Base-by-base conservation (phyloP, 2,113 vertebrate species). In the Siniperca knerii region DNA sequence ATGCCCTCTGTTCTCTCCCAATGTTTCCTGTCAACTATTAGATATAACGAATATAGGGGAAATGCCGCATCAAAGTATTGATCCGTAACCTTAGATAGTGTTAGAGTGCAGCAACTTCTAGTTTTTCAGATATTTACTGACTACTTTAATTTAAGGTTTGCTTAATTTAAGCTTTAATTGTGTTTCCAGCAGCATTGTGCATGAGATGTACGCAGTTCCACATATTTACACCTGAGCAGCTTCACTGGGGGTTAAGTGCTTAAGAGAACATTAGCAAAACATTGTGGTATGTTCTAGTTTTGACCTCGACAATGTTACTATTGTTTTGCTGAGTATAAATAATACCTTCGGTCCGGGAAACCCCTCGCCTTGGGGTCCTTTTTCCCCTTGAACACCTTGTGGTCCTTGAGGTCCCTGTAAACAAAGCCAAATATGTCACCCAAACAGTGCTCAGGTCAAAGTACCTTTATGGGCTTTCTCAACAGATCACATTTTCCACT, bases 261-360 rank as follows among this genome's bases (percentile, higher is more conserved):
- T 33, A 35, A 50, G 48, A 50, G 16, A 29, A 44, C 6, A 0
- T 72, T 72, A 57, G 20, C 12, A 57, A 33, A 68, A 4, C 5
- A 23, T 23, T 33, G 33, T 18, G 52, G 40, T n/a, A 35, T 48
- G 16, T 25, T 50, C 13, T 20, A 54, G 46, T 44, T 68, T 61
- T 55, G 11, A 58, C 40, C 37, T 6, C 4, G 23, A 82, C 48
- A 50, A 8, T 55, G 18, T 66, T 46, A 69, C 21, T 16, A 13
- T 33, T 60, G 52, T 78, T 44, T 61, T 66, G 9, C 55, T 77
- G 23, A 15, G 12, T 55, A 2, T 70, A 21, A 75, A 64, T 58
- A 55, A 83, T 96, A 98, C 97, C 97, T 98, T 98, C 85, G 94
- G 78, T 92, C 97, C 97, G 82, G 97, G 97, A 86, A 97, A 93